These are phyloP conservation scores for Dicentrarchus labrax DNA, from an alignment of 2,113 vertebrate species.

Conservation along the genomic window DNA sequence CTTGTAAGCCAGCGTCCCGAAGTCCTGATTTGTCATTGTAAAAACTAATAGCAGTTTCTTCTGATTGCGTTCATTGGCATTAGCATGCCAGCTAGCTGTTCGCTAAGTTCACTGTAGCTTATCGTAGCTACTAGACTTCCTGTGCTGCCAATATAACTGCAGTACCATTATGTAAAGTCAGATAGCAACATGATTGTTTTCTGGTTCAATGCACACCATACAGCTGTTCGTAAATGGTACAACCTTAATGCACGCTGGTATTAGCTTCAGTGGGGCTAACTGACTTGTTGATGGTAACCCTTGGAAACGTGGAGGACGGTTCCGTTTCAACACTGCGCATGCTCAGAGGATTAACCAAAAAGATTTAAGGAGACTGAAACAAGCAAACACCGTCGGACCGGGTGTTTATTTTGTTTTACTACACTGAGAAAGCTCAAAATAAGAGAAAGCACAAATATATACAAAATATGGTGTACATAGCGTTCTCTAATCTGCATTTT, in stretches of 20 bases:
- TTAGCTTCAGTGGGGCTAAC: background rate
- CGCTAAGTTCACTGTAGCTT: background rate
- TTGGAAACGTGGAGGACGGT: conserved; percentile 61
- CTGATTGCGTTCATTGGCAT: background rate
- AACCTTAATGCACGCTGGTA: background rate
- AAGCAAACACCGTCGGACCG: no score
- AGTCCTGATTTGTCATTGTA: conserved; percentile 77
- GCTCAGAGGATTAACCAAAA: background rate
- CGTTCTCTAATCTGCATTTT: no score
- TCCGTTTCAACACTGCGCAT: conserved; percentile 57
- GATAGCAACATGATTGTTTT: accelerated
- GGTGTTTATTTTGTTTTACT: no score
- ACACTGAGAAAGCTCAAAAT: background rate
- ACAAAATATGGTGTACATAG: no score
- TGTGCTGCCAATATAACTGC: background rate
- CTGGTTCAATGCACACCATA: background rate
- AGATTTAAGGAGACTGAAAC: no score
- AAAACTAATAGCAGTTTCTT: background rate
- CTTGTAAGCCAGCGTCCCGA: conserved; percentile 85
- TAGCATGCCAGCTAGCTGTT: conserved; percentile 59
- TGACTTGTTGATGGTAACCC: conserved; percentile 71
- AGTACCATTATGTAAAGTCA: no score
- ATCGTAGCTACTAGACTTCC: background rate
- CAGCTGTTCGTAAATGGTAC: background rate
- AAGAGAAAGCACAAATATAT: background rate